Percentiles rank a stretch among this genome's conserved stretches.
Conservation (phyloP, 2,888 invertebrate species). For the Hymenopus coronatus region DNA sequence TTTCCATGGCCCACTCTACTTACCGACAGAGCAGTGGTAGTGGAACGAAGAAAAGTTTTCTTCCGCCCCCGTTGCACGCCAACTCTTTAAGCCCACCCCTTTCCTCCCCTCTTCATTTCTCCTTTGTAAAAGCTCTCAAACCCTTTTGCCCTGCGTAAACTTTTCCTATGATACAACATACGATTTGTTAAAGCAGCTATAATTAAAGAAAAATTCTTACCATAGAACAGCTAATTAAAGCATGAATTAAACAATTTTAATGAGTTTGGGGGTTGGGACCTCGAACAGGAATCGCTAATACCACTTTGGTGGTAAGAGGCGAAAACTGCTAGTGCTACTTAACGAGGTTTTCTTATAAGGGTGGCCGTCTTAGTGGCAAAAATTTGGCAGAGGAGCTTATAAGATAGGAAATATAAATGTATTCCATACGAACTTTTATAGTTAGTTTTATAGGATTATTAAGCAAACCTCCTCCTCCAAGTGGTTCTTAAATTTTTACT, state of each 20-base stretch:
- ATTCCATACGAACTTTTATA: too few relatives aligned
- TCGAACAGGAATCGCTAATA: neutral
- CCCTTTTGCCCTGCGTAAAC: neutral
- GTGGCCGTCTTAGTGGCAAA: too few relatives aligned
- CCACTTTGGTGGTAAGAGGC: neutral
- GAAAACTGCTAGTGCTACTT: neutral
- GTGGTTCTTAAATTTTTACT: too few relatives aligned
- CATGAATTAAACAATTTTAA: conserved; percentile 24
- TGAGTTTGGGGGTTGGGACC: neutral
- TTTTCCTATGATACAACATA: conserved; percentile 18
- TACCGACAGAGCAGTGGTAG: neutral
- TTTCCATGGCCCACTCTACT: neutral
- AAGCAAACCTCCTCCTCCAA: too few relatives aligned
- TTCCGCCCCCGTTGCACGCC: neutral
- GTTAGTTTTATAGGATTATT: too few relatives aligned
- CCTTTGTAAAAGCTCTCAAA: neutral
- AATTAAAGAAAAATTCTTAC: conserved; percentile 25
- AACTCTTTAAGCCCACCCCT: neutral
- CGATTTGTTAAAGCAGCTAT: conserved; percentile 26
- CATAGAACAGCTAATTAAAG: conserved; percentile 25
- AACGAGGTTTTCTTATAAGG: too few relatives aligned
- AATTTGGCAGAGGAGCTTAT: too few relatives aligned
- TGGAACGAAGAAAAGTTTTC: neutral
- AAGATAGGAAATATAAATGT: too few relatives aligned
- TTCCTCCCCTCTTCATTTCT: neutral